Conservation (phyloP, 1,140 invertebrate species). For the Drosophila subpulchrella region DNA sequence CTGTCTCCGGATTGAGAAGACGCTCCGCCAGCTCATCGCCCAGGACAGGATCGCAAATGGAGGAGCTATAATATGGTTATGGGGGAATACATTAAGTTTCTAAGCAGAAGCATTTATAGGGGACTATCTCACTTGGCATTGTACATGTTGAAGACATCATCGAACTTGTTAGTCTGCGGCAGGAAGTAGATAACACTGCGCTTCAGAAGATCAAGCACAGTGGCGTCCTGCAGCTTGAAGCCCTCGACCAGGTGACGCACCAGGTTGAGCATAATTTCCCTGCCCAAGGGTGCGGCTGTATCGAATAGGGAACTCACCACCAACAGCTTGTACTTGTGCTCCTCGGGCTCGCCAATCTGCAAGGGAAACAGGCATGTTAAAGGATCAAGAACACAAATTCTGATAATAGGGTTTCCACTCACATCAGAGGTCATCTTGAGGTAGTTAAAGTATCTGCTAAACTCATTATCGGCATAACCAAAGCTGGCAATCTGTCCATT, state of each 20-base stretch:
- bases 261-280: constrained; percentile 93
- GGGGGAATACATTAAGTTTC: not conserved
- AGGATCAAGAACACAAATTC: not conserved
- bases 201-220: constrained; percentile 88
- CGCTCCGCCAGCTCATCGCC: constrained; percentile 77
- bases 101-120: too few relatives aligned
- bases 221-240: constrained; percentile 88
- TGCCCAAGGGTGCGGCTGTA: constrained; percentile 90
- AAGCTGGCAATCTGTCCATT: constrained; percentile 78
- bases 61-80: constrained; percentile 32
- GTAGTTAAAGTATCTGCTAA: constrained; percentile 74
- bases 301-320: constrained; percentile 93
- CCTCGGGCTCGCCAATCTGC: constrained; percentile 90
- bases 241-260: constrained; percentile 92
- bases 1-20: constrained; percentile 66
- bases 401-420: constrained; percentile 51
- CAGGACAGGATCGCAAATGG: constrained; percentile 76
- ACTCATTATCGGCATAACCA: constrained; percentile 78
- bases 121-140: constrained; percentile 66
- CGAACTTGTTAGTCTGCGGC: constrained; percentile 85
- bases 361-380: constrained; percentile 6
- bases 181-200: constrained; percentile 92
- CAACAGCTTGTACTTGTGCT: constrained; percentile 92
- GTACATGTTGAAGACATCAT: constrained; percentile 63
- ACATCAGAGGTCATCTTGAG: constrained; percentile 80